Evolutionary conservation across 2,113 vertebrate species (phyloP).

Genomic region (Burhinus bistriatus): DNA sequence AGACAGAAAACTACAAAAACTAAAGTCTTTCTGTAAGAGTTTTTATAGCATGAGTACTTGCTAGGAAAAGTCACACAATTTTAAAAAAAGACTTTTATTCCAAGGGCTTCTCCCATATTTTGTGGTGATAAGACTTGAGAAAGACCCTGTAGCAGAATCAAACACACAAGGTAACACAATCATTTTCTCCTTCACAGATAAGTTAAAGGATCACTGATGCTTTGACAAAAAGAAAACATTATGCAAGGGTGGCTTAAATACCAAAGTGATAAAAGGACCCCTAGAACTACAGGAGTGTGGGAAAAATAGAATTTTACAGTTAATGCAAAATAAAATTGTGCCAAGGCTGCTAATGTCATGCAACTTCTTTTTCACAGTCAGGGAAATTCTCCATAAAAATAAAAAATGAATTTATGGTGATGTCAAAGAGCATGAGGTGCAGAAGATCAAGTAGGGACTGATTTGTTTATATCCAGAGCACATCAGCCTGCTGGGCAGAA

Average conservation of each 20-base stretch:
- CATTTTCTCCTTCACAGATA: not conserved
- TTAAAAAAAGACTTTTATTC: not conserved
- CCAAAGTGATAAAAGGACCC: not conserved
- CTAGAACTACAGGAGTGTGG: not conserved
- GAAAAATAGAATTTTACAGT: not conserved
- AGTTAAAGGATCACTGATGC: not conserved
- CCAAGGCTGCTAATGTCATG: not conserved
- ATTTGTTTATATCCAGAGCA: not conserved
- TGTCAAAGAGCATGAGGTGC: not conserved
- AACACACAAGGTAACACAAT: not conserved
- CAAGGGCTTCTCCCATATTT: not conserved
- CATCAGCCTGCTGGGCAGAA: not conserved
- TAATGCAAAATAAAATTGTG: not conserved
- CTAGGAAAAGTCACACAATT: not conserved
- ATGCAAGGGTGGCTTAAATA: not conserved
- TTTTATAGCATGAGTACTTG: not conserved
- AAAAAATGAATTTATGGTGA: not conserved
- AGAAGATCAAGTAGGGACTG: not conserved
- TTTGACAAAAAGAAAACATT: not conserved
- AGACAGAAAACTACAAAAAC: conserved; percentile 69
- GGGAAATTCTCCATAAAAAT: not conserved
- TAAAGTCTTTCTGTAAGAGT: conserved; percentile 7
- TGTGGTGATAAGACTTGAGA: not conserved
- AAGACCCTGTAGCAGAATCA: not conserved
- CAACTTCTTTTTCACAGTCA: not conserved